Conservation (phyloP, 2,888 invertebrate genomes). For the Clusia tigrina region DNA sequence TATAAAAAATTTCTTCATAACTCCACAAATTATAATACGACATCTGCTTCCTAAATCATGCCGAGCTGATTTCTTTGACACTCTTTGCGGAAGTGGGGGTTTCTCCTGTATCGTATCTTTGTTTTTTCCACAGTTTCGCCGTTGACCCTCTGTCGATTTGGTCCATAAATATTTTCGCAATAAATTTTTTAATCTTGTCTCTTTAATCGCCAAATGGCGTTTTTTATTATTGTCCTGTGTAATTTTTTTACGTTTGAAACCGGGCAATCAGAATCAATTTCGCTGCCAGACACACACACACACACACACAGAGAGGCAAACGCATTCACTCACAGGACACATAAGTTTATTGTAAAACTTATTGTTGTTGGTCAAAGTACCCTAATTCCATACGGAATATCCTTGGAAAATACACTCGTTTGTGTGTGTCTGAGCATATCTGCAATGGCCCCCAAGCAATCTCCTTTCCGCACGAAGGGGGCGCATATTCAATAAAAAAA, state of each 20-base stretch:
- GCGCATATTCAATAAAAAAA: constrained; percentile 44
- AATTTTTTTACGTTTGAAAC: constrained; percentile 33
- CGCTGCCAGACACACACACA: no score
- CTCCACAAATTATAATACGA: constrained; percentile 4
- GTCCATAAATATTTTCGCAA: constrained; percentile 65
- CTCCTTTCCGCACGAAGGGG: constrained; percentile 22
- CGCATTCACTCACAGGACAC: not conserved
- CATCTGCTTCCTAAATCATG: constrained; percentile 19
- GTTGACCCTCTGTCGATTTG: constrained; percentile 31
- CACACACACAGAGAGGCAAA: not conserved
- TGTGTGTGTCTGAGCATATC: no score
- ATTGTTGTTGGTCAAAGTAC: not conserved
- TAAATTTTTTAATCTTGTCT: constrained; percentile 66
- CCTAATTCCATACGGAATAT: constrained; percentile 1
- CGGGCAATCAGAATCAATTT: constrained; percentile 58
- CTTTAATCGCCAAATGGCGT: constrained; percentile 65
- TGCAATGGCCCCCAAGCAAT: constrained; percentile 5
- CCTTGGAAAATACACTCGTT: no score
- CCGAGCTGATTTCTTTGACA: constrained; percentile 20
- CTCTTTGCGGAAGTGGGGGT: not conserved
- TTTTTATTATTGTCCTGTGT: constrained; percentile 53
- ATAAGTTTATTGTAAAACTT: constrained; percentile 17
- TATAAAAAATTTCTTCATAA: not conserved
- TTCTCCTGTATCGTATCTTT: not conserved
- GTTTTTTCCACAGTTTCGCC: not conserved